phyloP scores from a whole-genome alignment of 2,113 vertebrate genomes.

The Bubo blakistoni region DNA sequence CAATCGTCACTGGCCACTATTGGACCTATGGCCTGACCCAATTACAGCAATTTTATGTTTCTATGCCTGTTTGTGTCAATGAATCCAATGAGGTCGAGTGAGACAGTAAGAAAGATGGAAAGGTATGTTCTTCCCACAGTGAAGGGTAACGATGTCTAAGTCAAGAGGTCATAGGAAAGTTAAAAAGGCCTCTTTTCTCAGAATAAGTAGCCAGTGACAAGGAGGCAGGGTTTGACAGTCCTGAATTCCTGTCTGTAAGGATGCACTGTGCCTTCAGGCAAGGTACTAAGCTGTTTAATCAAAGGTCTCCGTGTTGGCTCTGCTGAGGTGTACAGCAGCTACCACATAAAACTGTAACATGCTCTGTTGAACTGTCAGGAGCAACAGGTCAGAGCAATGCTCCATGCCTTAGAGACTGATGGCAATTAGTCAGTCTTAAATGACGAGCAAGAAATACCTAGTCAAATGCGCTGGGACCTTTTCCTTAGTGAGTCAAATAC shows the following conservation, averaged over 20 bases:
- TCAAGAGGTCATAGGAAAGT: slow-evolving; percentile 52
- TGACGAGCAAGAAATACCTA: not conserved
- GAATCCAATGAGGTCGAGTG: slow-evolving; percentile 15
- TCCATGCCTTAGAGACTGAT: not conserved
- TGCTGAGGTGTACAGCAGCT: not conserved
- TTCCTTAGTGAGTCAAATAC: not conserved
- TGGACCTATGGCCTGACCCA: slow-evolving; percentile 64
- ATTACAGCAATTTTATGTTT: slow-evolving; percentile 55
- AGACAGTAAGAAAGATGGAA: slow-evolving; percentile 53
- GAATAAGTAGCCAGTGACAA: slow-evolving; percentile 29
- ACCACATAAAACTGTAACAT: not conserved
- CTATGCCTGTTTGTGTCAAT: slow-evolving; percentile 52
- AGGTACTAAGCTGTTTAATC: slow-evolving; percentile 2
- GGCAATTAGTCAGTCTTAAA: not conserved
- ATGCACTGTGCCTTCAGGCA: slow-evolving; percentile 40
- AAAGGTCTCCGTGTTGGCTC: not conserved
- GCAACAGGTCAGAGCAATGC: not conserved
- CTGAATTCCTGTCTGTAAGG: slow-evolving; percentile 35
- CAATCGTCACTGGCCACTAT: not conserved
- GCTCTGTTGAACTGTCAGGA: not conserved
- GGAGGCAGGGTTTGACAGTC: not conserved
- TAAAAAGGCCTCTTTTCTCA: slow-evolving; percentile 36
- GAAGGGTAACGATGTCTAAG: slow-evolving; percentile 31
- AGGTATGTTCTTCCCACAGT: slow-evolving; percentile 46
- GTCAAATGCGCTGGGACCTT: not conserved